These are phyloP conservation scores for Neotoma lepida DNA, from an alignment of 2,113 vertebrate species.

Conservation along the genomic window DNA sequence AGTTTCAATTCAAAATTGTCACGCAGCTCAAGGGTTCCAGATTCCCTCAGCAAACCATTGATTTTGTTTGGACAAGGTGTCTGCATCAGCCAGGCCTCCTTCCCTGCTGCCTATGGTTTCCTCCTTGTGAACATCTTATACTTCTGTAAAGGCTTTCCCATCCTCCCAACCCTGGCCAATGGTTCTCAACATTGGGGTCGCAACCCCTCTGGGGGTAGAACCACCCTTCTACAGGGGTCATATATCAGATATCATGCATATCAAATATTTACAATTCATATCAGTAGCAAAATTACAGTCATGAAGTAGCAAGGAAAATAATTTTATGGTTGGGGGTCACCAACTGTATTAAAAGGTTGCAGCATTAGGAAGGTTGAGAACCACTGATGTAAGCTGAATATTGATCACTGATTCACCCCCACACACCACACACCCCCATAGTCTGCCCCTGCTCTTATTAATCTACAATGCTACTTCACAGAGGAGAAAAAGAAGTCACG, in stretches of 20 bases:
- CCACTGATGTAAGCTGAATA: background rate
- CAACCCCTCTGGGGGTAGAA: accelerated
- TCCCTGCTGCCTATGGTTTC: background rate
- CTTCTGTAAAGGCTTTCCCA: background rate
- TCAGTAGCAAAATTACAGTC: background rate
- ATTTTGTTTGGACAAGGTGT: too few relatives aligned
- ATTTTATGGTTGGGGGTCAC: background rate
- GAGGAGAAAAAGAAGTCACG: background rate
- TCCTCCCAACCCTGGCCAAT: background rate
- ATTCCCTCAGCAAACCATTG: accelerated
- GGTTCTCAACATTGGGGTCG: background rate
- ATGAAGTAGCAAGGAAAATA: background rate
- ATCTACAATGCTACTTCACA: background rate
- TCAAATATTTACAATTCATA: background rate
- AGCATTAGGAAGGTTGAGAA: background rate
- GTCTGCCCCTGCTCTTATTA: background rate
- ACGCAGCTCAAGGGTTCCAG: accelerated
- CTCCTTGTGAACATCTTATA: background rate
- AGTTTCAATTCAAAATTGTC: background rate
- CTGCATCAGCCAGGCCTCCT: too few relatives aligned
- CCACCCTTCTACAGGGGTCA: background rate
- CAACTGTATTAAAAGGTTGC: background rate
- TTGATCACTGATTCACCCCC: background rate
- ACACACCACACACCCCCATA: accelerated
- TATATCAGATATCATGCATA: background rate